Conservation (phyloP, 2,113 vertebrate genomes). For the Leptobrachium leishanense region DNA sequence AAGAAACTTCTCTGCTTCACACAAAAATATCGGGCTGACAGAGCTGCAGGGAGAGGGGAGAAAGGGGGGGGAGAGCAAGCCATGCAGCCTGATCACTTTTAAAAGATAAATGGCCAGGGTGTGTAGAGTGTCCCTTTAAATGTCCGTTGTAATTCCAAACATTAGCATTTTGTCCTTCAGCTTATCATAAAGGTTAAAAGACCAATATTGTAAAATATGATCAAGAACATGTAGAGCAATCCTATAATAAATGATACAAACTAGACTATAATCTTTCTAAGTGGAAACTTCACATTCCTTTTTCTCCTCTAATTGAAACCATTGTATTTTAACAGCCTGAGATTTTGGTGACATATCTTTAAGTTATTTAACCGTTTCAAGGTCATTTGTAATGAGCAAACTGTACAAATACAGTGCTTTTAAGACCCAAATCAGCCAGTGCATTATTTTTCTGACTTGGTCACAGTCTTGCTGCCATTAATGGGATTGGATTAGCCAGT, state of each 20-base stretch:
- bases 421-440: constrained; percentile 10
- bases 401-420: constrained; percentile 15
- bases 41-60: too few relatives aligned
- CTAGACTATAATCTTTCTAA: neutral
- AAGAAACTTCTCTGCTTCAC: too few relatives aligned
- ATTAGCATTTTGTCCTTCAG: neutral
- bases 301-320: constrained; percentile 1
- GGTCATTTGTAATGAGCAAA: constrained; percentile 32
- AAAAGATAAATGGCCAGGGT: too few relatives aligned
- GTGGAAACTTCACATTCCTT: neutral
- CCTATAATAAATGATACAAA: neutral
- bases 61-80: too few relatives aligned
- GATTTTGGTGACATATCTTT: constrained; percentile 24
- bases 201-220: neutral
- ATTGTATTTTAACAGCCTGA: constrained; percentile 7
- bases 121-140: too few relatives aligned
- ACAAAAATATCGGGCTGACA: too few relatives aligned
- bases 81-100: too few relatives aligned
- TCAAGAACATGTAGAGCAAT: neutral
- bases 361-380: constrained; percentile 43
- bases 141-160: too few relatives aligned
- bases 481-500: constrained; percentile 57
- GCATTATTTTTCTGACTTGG: constrained; percentile 1
- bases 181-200: neutral
- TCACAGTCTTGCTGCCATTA: constrained; percentile 50